phyloP scores from a whole-genome alignment of 2,888 invertebrate species.

The Cryptophagus acutangulus region DNA sequence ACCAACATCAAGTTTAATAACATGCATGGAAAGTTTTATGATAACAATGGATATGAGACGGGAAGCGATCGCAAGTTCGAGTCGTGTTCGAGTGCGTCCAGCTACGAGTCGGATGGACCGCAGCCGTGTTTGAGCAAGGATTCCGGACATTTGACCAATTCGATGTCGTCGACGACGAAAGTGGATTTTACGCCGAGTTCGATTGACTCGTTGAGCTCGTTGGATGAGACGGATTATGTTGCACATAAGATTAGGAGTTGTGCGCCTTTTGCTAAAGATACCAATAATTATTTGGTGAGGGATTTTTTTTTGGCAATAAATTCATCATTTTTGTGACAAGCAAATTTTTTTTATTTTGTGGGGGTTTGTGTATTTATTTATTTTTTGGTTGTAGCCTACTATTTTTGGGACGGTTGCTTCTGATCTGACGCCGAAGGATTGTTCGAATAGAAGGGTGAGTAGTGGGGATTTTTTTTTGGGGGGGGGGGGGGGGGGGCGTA shows the following conservation, averaged over 20 bases:
- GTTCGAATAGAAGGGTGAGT: constrained; percentile 58
- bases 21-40: constrained; percentile 33
- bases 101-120: constrained; percentile 44
- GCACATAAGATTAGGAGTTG: constrained; percentile 43
- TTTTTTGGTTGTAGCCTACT: constrained; percentile 53
- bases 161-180: constrained; percentile 39
- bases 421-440: constrained; percentile 58
- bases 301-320: constrained; percentile 9
- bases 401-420: constrained; percentile 61
- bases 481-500: no score
- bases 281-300: no score
- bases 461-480: no score
- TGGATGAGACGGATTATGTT: constrained; percentile 46
- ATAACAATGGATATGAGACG: constrained; percentile 44
- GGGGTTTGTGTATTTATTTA: constrained; percentile 8
- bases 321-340: constrained; percentile 24
- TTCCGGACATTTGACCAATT: constrained; percentile 45
- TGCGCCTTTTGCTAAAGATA: constrained; percentile 27
- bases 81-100: constrained; percentile 45
- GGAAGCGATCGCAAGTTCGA: constrained; percentile 42
- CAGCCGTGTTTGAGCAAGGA: constrained; percentile 42
- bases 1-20: constrained; percentile 25
- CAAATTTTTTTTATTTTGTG: not conserved
- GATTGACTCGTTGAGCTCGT: constrained; percentile 45
- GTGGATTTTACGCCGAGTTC: constrained; percentile 45